These are phyloP conservation scores for Proisotoma minuta DNA, from an alignment of 2,888 invertebrate genomes.

Conservation along the genomic window DNA sequence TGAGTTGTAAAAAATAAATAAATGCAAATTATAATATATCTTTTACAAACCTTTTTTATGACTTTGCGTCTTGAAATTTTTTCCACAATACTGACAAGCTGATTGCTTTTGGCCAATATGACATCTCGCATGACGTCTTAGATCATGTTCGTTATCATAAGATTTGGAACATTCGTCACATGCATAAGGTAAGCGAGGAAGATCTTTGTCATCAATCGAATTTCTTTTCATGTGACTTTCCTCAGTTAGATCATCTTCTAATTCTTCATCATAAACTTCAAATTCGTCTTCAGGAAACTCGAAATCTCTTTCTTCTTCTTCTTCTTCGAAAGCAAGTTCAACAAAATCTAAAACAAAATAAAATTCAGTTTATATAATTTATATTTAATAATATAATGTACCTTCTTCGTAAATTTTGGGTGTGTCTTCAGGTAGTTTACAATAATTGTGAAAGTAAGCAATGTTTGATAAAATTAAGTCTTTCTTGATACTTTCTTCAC, in stretches of 20 bases:
- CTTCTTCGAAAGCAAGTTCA: neutral
- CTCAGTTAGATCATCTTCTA: neutral
- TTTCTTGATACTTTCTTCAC: conserved; percentile 28
- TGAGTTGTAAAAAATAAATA: neutral
- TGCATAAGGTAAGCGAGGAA: conserved; percentile 13
- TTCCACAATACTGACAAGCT: conserved; percentile 42
- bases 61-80: conserved; percentile 44
- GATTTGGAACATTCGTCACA: conserved; percentile 29
- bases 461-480: conserved; percentile 24
- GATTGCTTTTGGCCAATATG: conserved; percentile 16
- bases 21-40: neutral
- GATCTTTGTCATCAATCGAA: neutral
- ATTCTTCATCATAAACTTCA: neutral
- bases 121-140: conserved; percentile 27
- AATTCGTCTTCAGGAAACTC: no score
- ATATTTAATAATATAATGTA: neutral
- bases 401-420: conserved; percentile 7
- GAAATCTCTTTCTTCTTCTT: no score
- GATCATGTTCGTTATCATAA: conserved; percentile 29
- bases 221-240: neutral
- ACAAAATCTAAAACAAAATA: neutral
- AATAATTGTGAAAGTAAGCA: conserved; percentile 27
- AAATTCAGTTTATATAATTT: neutral
- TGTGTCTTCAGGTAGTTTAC: neutral
- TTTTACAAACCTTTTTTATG: conserved; percentile 29